phyloP scores from a whole-genome alignment of 2,113 vertebrate species.

The Pterocles burchelli region DNA sequence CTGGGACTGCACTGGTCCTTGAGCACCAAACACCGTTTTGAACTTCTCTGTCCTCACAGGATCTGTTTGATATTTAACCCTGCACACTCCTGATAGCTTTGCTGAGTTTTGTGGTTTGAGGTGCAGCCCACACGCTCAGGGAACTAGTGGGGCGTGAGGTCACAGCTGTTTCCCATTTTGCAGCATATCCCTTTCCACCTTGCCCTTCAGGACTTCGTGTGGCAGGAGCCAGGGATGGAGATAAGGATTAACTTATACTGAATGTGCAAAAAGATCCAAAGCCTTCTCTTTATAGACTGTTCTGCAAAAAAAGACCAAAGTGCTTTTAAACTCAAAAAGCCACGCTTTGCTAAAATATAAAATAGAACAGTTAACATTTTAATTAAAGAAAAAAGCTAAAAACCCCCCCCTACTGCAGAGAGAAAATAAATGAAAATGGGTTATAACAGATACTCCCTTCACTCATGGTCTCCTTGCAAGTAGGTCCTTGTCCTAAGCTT shows the following conservation, averaged over 20 bases:
- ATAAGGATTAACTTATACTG: neutral
- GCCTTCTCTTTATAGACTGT: neutral
- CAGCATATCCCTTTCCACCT: neutral
- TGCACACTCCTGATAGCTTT: neutral
- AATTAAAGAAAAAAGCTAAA: neutral
- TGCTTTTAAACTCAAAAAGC: neutral
- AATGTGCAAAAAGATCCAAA: neutral
- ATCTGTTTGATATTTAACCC: neutral
- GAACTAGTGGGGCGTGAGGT: neutral
- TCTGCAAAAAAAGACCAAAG: neutral
- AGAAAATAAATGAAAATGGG: neutral
- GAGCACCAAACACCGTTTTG: neutral
- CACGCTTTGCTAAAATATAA: neutral
- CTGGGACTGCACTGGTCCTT: neutral
- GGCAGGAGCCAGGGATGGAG: neutral
- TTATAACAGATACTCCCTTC: neutral
- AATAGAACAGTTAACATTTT: neutral
- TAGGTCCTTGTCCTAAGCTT: neutral
- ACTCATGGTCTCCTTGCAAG: neutral
- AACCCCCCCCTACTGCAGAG: rapidly evolving
- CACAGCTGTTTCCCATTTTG: neutral
- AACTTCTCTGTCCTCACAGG: neutral
- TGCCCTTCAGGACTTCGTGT: neutral
- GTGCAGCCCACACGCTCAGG: neutral
- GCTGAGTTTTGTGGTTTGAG: neutral